Percentiles rank a stretch among this genome's conserved stretches.
These are phyloP conservation scores for Hymenopus coronatus DNA, from an alignment of 2,888 invertebrate genomes.

Conservation along the genomic window DNA sequence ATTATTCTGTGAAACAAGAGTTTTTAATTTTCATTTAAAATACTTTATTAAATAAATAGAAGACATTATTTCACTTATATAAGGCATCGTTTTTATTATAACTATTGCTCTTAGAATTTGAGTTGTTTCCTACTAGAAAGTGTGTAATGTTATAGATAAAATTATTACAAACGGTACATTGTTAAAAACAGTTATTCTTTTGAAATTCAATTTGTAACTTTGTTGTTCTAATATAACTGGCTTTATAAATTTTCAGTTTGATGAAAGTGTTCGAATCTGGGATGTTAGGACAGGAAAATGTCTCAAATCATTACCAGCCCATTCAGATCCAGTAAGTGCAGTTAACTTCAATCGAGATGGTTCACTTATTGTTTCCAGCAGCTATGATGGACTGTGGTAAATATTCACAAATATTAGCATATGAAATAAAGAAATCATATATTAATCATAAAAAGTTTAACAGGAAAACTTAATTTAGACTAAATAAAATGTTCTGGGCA, in stretches of 20 bases:
- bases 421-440: no score
- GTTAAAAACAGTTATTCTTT: not conserved
- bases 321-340: constrained; percentile 99
- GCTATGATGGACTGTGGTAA: constrained; percentile 97
- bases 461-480: no score
- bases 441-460: no score
- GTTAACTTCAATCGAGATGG: constrained; percentile 99
- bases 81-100: no score
- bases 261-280: constrained; percentile 99
- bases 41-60: no score
- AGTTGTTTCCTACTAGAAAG: no score
- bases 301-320: constrained; percentile 95
- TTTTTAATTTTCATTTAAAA: no score
- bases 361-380: constrained; percentile 95
- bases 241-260: constrained; percentile 62
- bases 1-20: no score
- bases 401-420: constrained; percentile 29
- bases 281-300: constrained; percentile 98
- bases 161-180: not conserved
- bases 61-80: no score
- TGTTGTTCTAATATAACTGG: not conserved
- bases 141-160: no score
- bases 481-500: no score
- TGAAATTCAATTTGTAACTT: not conserved
- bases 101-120: no score